Evolutionary conservation across 2,888 invertebrate species (phyloP), one percentile per base, ranked within the genome.

Genomic region (Ochropleura leucogaster): DNA sequence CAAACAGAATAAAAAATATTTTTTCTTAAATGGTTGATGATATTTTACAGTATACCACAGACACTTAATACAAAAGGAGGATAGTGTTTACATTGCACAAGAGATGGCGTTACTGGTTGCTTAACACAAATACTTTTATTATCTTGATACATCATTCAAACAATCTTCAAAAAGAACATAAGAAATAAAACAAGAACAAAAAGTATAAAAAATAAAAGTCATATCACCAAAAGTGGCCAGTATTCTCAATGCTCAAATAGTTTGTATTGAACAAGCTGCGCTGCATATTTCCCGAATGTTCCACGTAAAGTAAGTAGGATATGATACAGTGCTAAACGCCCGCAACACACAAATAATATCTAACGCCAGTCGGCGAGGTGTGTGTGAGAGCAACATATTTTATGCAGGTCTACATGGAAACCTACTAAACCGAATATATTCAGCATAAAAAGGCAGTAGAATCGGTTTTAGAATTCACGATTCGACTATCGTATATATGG

Each of bases 361-460:
- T 83, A 63, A 78, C 82, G 82, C 81, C 83, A 85, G 86, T 85
- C 83, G 65, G 67, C 79, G 80, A 82, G 74, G 81, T 86, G 89
- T 87, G 89, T 85, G 86, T 74, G 86, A 86, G 89, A 86, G 89
- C 86, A 90, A 90, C 92, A 93, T 95, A 94, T 94, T 94, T 95
- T 93, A 94, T 93, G 91, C 91, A 93, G 91, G 90, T 94, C 92
- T 93, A 93, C 93, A 92, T 87, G 91, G 89, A 92, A 94, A 93
- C 91, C 89, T 93, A 93, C 94, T 93, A 94, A 94, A 92, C 92
- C 90, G 88, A 94, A 94, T 93, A 91, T 94, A 94, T 94, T 92
- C 90, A 87, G 90, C 88, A 92, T 92, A 92, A 93, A 93, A 90
- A 91, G 91, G 79, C 78, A 76, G 77, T 71, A 40, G 0, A 40